Evolutionary conservation across 2,113 vertebrate species (phyloP), one percentile per base, ranked within the genome.

Genomic region (Mungos mungo): DNA sequence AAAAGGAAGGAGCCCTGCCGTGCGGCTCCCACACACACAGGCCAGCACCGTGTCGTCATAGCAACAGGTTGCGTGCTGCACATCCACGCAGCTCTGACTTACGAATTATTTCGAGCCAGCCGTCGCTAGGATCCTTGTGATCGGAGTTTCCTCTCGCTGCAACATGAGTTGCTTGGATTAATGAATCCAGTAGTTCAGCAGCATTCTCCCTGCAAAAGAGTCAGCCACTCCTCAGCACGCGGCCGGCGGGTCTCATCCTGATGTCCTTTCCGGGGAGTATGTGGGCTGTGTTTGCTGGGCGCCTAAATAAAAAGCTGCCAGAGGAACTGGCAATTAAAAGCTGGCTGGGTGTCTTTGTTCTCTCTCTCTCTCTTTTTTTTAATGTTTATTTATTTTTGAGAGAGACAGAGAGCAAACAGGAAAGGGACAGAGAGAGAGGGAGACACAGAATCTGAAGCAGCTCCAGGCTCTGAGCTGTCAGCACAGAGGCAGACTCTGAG

Each of bases 31-130:
- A 54, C 1, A 0, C 45, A 29, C 1, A 15, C 45, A 25, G 2
- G 31, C 65, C 16, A 4, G 29, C 10, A 15, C 21, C 14, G 9
- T 3, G 45, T 2, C 19, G 35, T 50, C 54, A 25, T 0, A 63
- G 74, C 7, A 1, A 68, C 18, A 21, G 77, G 9, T 1, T 9
- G 29, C 31, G 14, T 7, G 3, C 15, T 14, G 33, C 11, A 16
- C 54, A 3, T 1, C 0, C 0, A 0, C 0, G 7, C 27, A 14
- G 18, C 50, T n/a, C 2, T 71, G 83, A 99, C 99, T 99, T 96
- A 99, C 99, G 98, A 45, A 98, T 99, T 38, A 99, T 98, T 87
- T 99, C 98, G 25, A 99, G 92, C 99, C 99, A 99, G 98, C 99
- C 99, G 0, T 97, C 97, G 10, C 94, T 94, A 25, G 96, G 69